phyloP scores from a whole-genome alignment of 2,797 vertebrate genomes.

The Odontamblyopus lacepedii region DNA sequence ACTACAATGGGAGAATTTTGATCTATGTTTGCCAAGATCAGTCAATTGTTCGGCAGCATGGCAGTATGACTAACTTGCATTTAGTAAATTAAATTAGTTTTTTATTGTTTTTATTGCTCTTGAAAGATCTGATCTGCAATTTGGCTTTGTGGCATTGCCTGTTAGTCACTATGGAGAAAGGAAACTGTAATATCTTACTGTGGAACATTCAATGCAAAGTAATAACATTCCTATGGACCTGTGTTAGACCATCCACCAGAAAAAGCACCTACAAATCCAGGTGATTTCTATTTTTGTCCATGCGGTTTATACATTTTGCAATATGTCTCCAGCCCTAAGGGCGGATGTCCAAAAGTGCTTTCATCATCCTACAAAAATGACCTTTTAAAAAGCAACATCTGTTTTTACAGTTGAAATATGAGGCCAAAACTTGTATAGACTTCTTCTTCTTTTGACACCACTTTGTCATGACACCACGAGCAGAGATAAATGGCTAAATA shows the following conservation, averaged over 20 bases:
- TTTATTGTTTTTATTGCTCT: too few species aligned
- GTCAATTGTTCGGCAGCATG: too few species aligned
- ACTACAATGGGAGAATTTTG: background rate
- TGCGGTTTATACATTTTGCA: background rate
- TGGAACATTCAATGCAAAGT: background rate
- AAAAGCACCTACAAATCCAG: background rate
- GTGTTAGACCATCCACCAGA: background rate
- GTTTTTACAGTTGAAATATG: constrained; percentile 9
- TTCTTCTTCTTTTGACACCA: background rate
- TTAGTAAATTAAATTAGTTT: too few species aligned
- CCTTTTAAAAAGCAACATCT: background rate
- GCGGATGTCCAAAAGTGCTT: background rate
- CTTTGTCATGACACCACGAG: constrained; percentile 10
- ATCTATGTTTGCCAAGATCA: background rate
- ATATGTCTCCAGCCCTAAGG: background rate
- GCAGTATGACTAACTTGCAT: too few species aligned
- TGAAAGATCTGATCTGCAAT: too few species aligned
- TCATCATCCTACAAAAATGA: background rate
- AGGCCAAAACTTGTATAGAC: background rate
- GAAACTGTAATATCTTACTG: too few species aligned
- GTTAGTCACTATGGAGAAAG: too few species aligned
- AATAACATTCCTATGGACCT: background rate
- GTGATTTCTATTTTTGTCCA: background rate
- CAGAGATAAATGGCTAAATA: constrained; percentile 12
- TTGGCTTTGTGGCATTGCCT: too few species aligned